phyloP scores from a whole-genome alignment of 2,888 invertebrate species.

The Ellobium chinense region DNA sequence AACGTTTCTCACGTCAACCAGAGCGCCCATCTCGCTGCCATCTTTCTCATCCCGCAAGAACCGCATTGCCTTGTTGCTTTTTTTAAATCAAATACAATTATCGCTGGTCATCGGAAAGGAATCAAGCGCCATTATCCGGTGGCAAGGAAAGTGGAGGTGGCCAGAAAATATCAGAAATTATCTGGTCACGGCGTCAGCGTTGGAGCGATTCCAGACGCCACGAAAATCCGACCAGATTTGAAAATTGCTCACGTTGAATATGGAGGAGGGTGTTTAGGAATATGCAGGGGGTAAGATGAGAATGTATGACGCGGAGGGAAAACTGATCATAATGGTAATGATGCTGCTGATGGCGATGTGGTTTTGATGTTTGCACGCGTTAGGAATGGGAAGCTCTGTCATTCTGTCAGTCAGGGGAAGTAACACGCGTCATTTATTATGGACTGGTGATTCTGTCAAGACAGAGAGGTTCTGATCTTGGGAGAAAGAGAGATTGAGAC shows the following conservation, averaged over 20 bases:
- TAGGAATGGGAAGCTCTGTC: constrained; percentile 10
- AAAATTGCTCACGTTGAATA: constrained; percentile 39
- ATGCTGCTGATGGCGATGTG: constrained; percentile 8
- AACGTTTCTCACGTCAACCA: constrained; percentile 34
- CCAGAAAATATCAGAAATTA: constrained; percentile 39
- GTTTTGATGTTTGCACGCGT: constrained; percentile 27
- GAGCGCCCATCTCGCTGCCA: constrained; percentile 15
- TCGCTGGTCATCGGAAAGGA: constrained; percentile 41
- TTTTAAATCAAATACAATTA: constrained; percentile 41
- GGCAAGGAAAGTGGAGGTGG: constrained; percentile 23
- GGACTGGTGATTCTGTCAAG: constrained; percentile 20
- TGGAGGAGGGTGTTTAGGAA: constrained; percentile 27
- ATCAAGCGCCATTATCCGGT: constrained; percentile 31
- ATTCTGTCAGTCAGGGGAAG: constrained; percentile 32
- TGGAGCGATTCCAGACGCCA: constrained; percentile 41
- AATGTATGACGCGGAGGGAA: constrained; percentile 23
- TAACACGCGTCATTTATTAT: constrained; percentile 40
- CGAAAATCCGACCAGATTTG: constrained; percentile 39
- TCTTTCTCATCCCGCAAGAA: constrained; percentile 15
- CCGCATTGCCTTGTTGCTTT: constrained; percentile 23
- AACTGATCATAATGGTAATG: constrained; percentile 16
- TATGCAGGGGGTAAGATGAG: constrained; percentile 22
- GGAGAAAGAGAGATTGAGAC: no score
- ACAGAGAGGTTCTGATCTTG: no score
- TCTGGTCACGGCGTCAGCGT: constrained; percentile 31